phyloP scores from a whole-genome alignment of 2,113 vertebrate genomes.

The Dasyurus viverrinus region DNA sequence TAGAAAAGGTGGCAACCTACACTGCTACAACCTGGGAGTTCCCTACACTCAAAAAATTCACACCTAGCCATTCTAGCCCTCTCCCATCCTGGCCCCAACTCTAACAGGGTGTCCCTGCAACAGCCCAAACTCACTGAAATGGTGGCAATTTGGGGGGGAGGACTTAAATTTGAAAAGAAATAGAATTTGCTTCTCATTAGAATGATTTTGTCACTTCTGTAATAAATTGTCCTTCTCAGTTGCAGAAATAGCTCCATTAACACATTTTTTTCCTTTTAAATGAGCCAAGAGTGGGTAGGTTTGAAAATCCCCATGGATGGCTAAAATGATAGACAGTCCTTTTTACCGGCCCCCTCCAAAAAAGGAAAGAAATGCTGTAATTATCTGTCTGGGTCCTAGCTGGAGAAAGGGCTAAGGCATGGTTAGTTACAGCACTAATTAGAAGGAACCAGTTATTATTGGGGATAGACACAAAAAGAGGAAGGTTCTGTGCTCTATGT shows the following conservation, averaged over 20 bases:
- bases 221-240: constrained; percentile 73
- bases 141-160: background rate
- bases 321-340: constrained; percentile 51
- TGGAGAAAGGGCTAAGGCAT: background rate
- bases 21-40: background rate
- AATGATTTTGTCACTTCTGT: constrained; percentile 77
- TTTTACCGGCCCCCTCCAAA: constrained; percentile 46
- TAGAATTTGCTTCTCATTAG: constrained; percentile 66
- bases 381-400: constrained; percentile 67
- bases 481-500: background rate
- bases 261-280: constrained; percentile 75
- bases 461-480: background rate
- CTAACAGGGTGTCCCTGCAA: background rate
- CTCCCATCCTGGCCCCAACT: background rate
- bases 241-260: constrained; percentile 77
- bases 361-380: constrained; percentile 66
- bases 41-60: background rate
- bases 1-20: background rate
- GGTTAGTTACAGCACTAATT: constrained; percentile 72
- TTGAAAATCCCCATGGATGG: constrained; percentile 69
- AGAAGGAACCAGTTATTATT: constrained; percentile 48
- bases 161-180: constrained; percentile 51
- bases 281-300: constrained; percentile 62
- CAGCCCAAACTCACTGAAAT: background rate
- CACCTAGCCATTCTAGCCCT: background rate